phyloP scores from a whole-genome alignment of 2,888 invertebrate species.

The Hypomecis atomaria region DNA sequence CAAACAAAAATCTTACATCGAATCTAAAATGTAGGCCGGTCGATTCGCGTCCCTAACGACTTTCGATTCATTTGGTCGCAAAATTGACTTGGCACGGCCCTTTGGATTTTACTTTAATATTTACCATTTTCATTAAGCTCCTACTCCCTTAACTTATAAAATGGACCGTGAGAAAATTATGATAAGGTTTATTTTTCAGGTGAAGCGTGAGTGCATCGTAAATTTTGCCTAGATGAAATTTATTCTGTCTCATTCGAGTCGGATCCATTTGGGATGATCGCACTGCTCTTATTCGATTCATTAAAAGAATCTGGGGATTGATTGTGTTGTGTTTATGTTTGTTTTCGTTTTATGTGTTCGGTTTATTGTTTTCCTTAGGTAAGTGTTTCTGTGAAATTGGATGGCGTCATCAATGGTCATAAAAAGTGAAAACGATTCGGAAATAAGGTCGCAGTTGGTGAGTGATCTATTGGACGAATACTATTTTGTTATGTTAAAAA shows the following conservation, averaged over 20 bases:
- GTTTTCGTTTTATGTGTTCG: slow-evolving; percentile 20
- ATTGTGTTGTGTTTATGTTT: slow-evolving; percentile 26
- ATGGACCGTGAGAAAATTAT: not conserved
- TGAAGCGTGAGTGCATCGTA: slow-evolving; percentile 21
- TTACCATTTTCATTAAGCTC: slow-evolving; percentile 57
- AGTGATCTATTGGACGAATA: not conserved
- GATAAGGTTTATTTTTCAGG: slow-evolving; percentile 10
- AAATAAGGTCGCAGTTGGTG: not conserved
- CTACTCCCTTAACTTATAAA: not conserved
- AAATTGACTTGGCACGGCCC: slow-evolving; percentile 59
- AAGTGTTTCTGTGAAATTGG: slow-evolving; percentile 6
- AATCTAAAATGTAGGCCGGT: slow-evolving; percentile 21
- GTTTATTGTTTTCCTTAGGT: slow-evolving; percentile 15
- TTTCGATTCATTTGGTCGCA: slow-evolving; percentile 59
- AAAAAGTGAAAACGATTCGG: not conserved
- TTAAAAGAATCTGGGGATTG: slow-evolving; percentile 26
- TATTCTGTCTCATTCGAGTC: slow-evolving; percentile 37
- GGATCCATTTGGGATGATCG: slow-evolving; percentile 31
- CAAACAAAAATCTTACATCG: slow-evolving; percentile 22
- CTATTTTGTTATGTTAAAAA: not conserved
- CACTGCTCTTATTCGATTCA: slow-evolving; percentile 31
- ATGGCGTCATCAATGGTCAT: slow-evolving; percentile 9
- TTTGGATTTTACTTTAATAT: slow-evolving; percentile 55
- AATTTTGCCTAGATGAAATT: slow-evolving; percentile 40
- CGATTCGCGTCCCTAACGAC: slow-evolving; percentile 49